Evolutionary conservation across 2,113 vertebrate genomes (phyloP).

Genomic region (Tylochromis polylepis): DNA sequence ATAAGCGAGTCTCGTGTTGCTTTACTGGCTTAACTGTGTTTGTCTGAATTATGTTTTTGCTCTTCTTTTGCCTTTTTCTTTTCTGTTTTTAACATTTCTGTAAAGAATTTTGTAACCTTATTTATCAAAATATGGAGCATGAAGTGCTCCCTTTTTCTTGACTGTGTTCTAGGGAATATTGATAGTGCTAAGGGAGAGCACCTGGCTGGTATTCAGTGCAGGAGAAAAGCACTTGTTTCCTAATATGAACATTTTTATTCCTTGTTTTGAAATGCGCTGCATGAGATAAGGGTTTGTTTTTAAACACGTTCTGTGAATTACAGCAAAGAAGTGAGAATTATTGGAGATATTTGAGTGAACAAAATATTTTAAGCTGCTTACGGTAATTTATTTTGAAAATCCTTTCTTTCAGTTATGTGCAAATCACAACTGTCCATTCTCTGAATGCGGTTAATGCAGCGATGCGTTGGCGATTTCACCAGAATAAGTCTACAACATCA

Average conservation of each 20-base stretch:
- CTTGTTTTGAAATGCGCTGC: not conserved
- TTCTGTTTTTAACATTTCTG: not conserved
- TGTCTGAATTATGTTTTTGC: not conserved
- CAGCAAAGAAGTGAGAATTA: not conserved
- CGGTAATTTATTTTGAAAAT: not conserved
- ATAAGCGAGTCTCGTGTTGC: not conserved
- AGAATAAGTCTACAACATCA: slow-evolving; percentile 6
- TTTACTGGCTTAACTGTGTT: not conserved
- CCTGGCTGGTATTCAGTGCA: not conserved
- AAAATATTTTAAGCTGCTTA: not conserved
- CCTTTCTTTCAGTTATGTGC: not conserved
- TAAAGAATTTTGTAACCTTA: not conserved
- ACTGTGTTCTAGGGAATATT: not conserved
- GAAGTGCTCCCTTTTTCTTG: not conserved
- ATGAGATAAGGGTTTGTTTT: not conserved
- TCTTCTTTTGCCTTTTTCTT: not conserved
- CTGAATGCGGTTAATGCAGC: not conserved
- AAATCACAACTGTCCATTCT: not conserved
- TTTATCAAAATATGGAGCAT: not conserved
- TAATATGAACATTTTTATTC: not conserved
- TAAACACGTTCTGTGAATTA: not conserved
- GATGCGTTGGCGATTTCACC: not conserved
- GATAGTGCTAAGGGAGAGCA: not conserved
- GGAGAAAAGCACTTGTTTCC: not conserved
- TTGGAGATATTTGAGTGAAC: not conserved